Evolutionary conservation across 1,140 invertebrate species (phyloP), one percentile per base, ranked within the genome.

Genomic region (Drosophila arizonae): DNA sequence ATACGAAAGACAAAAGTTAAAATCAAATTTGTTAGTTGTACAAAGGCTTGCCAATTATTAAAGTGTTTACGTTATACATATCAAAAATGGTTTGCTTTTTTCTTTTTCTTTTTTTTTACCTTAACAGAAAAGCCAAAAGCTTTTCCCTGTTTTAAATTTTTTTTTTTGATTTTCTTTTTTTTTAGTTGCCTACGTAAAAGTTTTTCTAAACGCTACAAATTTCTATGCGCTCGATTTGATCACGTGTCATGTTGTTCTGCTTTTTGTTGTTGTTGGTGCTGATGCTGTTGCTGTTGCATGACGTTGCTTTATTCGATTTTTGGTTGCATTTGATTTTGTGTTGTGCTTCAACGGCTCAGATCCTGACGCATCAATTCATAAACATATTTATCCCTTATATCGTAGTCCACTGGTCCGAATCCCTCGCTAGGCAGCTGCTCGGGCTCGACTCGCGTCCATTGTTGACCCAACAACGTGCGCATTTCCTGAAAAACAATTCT

Each of bases 341-440:
- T 33, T 65, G 61, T 71, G 77, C 70, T 75, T 65, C 81, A 90
- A 43, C 87, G 63, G 64, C 67, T 71, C 36, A 91, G 69, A 81
- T 91, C 90, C 41, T 76, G 60, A 21, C 90, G 81, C 54, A 91
- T 57, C 65, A 90, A 61, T 61, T 91, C 81, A 66, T 90, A 90
- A n/a, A 91, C 81, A 48, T 77, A 91, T 58, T 91, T 74, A 64
- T 91, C 86, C 58, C 90, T 89, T 28, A 79, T 63, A 55, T 91
- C 82, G 52, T 85, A 86, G 39, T 86, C 69, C 6, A 90, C 79
- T 10, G 76, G 84, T 10, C 65, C 74, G 55, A 76, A 90, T 15
- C 75, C 73, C 39, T 87, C 91, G 39, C 92, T 90, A 77, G 93
- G 93, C 55, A 93, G 67, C 57, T 92, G 82, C 33, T 90, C 80